These are phyloP conservation scores for Drosophila virilis DNA, from an alignment of 1,140 invertebrate species.

Conservation along the genomic window DNA sequence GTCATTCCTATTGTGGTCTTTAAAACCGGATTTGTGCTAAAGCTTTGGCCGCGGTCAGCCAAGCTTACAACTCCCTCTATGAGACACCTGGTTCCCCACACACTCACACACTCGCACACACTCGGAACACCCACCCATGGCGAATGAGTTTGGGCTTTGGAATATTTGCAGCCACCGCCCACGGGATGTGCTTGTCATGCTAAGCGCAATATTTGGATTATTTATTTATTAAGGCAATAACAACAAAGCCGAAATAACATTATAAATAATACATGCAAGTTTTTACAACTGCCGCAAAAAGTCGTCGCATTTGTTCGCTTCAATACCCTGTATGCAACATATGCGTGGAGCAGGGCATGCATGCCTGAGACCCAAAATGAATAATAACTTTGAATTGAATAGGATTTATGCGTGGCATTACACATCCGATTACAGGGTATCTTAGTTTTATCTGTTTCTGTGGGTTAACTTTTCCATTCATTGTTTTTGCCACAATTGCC, in stretches of 20 bases:
- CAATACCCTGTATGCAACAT: not conserved
- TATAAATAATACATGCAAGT: conserved; percentile 52
- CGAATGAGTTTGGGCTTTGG: conserved; percentile 3
- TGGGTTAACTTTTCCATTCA: conserved; percentile 35
- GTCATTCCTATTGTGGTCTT: conserved; percentile 53
- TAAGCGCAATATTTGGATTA: conserved; percentile 56
- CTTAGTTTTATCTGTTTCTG: not conserved
- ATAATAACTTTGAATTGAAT: not conserved
- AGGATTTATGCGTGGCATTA: no score
- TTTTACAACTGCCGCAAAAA: conserved; percentile 45
- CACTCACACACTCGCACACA: conserved; percentile 2
- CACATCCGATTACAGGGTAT: not conserved
- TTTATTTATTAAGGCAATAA: conserved; percentile 53
- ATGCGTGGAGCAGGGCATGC: not conserved
- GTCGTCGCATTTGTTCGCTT: conserved; percentile 12
- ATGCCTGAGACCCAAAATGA: not conserved
- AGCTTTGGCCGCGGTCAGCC: not conserved
- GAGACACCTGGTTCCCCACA: conserved; percentile 14
- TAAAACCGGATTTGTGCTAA: conserved; percentile 45
- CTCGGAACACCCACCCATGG: conserved; percentile 25
- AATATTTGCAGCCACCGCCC: conserved; percentile 36
- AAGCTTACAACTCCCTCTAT: conserved; percentile 34
- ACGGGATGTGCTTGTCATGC: conserved; percentile 53
- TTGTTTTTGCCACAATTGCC: conserved; percentile 20
- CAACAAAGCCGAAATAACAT: conserved; percentile 39